A percentile compares a stretch with the other conserved stretches of the same genome.
These are phyloP conservation scores for Engraulis encrasicolus DNA, from an alignment of 2,113 vertebrate species.

Conservation along the genomic window DNA sequence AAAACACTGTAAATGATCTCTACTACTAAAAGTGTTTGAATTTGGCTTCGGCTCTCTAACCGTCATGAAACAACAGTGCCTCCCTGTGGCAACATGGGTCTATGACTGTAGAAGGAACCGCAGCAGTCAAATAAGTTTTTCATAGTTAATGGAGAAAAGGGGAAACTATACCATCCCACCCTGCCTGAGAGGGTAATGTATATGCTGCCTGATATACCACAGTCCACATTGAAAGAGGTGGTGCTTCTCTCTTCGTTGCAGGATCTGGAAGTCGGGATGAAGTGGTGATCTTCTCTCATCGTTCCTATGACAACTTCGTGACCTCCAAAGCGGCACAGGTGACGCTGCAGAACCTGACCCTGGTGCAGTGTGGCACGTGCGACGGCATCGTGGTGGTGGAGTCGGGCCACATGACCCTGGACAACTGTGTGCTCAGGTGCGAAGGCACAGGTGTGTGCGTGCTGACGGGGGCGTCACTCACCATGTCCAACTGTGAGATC, in stretches of 20 bases:
- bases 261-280: slow-evolving; percentile 65
- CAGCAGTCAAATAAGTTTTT: no score
- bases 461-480: slow-evolving; percentile 65
- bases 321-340: slow-evolving; percentile 62
- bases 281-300: slow-evolving; percentile 60
- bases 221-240: not conserved
- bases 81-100: not conserved
- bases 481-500: slow-evolving; percentile 61
- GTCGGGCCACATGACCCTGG: slow-evolving; percentile 65
- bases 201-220: no score
- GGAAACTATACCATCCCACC: no score
- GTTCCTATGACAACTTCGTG: slow-evolving; percentile 62
- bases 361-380: slow-evolving; percentile 62
- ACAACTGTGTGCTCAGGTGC: slow-evolving; percentile 67
- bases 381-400: slow-evolving; percentile 68
- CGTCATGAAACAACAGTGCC: not conserved
- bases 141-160: no score
- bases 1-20: no score
- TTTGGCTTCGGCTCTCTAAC: no score
- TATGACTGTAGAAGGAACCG: no score
- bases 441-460: slow-evolving; percentile 70
- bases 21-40: no score
- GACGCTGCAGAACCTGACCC: slow-evolving; percentile 60
- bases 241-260: slow-evolving; percentile 39
- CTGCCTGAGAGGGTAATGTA: no score